A percentile compares a stretch with the other conserved stretches of the same genome.
These are phyloP conservation scores for Salticus scenicus DNA, from an alignment of 2,888 invertebrate genomes.

Conservation along the genomic window DNA sequence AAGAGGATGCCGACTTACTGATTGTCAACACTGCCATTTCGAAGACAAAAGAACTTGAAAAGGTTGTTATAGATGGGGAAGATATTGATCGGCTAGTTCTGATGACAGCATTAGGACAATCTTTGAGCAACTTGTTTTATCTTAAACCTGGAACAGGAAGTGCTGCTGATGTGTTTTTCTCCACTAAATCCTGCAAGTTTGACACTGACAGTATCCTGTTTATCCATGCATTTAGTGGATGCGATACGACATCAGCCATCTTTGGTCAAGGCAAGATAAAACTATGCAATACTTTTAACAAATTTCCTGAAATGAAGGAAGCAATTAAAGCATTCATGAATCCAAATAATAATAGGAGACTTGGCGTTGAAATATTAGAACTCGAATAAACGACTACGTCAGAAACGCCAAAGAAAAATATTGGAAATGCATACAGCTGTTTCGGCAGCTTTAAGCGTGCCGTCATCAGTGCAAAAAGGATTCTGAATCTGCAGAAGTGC, in stretches of 20 bases:
- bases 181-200: not conserved
- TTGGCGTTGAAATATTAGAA: no score
- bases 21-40: not conserved
- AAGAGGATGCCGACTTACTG: conserved; percentile 1
- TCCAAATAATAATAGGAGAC: no score
- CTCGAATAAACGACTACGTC: no score
- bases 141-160: not conserved
- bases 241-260: not conserved
- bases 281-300: no score
- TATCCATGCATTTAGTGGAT: not conserved
- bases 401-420: no score
- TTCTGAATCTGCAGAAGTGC: no score
- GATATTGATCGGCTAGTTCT: not conserved
- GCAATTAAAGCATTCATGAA: no score
- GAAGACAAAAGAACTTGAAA: not conserved
- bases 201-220: not conserved
- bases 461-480: no score
- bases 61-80: not conserved
- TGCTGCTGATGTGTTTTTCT: not conserved
- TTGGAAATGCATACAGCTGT: no score
- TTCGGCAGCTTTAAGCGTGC: no score
- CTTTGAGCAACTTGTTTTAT: not conserved
- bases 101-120: not conserved
- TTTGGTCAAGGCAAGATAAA: conserved; percentile 15
- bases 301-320: no score